Evolutionary conservation across 2,113 vertebrate genomes (phyloP), one percentile per base, ranked within the genome.

Genomic region (Aspiorhynchus laticeps): DNA sequence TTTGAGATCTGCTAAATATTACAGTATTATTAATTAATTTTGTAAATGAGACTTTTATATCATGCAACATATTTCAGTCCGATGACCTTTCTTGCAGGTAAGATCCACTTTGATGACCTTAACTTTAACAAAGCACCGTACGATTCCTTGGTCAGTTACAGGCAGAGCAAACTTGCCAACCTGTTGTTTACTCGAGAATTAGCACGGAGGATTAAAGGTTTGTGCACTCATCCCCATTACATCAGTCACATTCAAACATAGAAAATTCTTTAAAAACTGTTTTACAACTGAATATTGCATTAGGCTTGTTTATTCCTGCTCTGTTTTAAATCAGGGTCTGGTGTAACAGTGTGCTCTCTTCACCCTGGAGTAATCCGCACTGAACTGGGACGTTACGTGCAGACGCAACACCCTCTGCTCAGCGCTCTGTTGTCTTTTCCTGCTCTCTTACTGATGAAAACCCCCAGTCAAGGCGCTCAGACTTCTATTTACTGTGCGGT

Each of bases 141-240:
- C 85, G 90, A 91, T 14, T n/a, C 94, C 0, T 81, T 96, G 86
- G 85, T 90, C 74, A 95, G 94, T 86, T 95, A 95, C 90, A 79
- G 76, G 2, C 95, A 96, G 90, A 96, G 95, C 92, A 95, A 96
- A 38, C 92, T 96, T 4, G 94, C 94, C 31, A 95, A 95, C 31
- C 41, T 96, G 0, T 92, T 96, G 15, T 96, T 96, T 90, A 86
- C 92, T 56, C 86, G 92, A 11, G 94, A 96, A 26, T 92, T 96
- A 0, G 91, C 91, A 5, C 88, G 69, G 0, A 85, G 92, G 2
- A 88, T 92, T 67, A 85, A 12, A 93, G 94, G 95, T 95, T 41
- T 53, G 48, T 77, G 53, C 69, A 33, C 51, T 28, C 53, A 51
- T n/a, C 14, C 11, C n/a, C 9, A 19, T 1, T 71, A 10, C 38